A percentile compares a stretch with the other conserved stretches of the same genome.
Conservation (phyloP, 2,888 invertebrate genomes). For the Spatulosminthurus flaviceps region DNA sequence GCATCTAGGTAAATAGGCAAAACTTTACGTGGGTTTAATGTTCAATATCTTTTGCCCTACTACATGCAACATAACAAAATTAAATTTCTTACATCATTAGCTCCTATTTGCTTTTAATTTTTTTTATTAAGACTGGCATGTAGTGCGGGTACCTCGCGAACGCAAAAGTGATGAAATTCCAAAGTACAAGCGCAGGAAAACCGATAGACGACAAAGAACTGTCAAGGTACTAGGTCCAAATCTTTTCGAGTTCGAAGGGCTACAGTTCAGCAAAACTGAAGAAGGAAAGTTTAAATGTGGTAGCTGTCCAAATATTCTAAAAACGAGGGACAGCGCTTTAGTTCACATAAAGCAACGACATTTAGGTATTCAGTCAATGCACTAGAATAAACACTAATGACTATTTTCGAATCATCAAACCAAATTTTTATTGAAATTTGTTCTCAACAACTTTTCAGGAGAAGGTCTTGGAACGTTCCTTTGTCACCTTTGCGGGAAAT, state of each 20-base stretch:
- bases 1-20: slow-evolving; percentile 27
- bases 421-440: too few species aligned
- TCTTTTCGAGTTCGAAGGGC: slow-evolving; percentile 40
- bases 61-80: too few species aligned
- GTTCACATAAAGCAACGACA: slow-evolving; percentile 45
- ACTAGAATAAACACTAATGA: too few species aligned
- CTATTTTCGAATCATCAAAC: too few species aligned
- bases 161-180: not conserved
- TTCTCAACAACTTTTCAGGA: slow-evolving; percentile 15
- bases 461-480: slow-evolving; percentile 47
- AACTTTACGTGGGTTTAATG: too few species aligned
- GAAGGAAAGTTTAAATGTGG: slow-evolving; percentile 41
- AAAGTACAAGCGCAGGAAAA: slow-evolving; percentile 1
- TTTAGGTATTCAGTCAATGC: slow-evolving; percentile 33
- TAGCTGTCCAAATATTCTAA: slow-evolving; percentile 38
- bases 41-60: too few species aligned
- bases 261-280: slow-evolving; percentile 39
- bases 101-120: too few species aligned
- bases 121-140: too few species aligned
- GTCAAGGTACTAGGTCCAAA: slow-evolving; percentile 27
- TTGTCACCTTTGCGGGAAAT: slow-evolving; percentile 44
- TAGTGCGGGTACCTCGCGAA: not conserved
- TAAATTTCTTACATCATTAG: too few species aligned
- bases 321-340: slow-evolving; percentile 43
- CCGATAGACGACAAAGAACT: slow-evolving; percentile 30